Evolutionary conservation across 2,113 vertebrate species (phyloP).

Genomic region (Collichthys lucidus): DNA sequence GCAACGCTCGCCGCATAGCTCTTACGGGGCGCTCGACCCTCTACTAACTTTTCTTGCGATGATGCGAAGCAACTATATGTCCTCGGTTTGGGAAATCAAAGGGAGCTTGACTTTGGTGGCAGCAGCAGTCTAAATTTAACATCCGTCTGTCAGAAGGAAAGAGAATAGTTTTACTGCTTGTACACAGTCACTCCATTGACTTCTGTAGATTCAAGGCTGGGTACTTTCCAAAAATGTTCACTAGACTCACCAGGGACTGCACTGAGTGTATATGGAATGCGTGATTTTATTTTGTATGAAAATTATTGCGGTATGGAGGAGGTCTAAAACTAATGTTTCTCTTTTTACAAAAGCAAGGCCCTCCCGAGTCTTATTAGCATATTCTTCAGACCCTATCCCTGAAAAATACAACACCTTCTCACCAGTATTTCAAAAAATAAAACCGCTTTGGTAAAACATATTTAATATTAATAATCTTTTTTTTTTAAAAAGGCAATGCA

Average conservation of each 20-base stretch:
- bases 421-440: too few relatives aligned
- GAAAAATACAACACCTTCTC: too few relatives aligned
- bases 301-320: background rate
- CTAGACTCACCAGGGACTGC: background rate
- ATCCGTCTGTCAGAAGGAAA: conserved; percentile 69
- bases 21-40: conserved; percentile 5
- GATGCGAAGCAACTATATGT: conserved; percentile 58
- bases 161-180: conserved; percentile 74
- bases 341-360: background rate
- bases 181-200: conserved; percentile 74
- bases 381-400: background rate
- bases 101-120: conserved; percentile 62
- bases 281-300: background rate
- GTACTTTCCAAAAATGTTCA: conserved; percentile 1
- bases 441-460: too few relatives aligned
- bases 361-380: too few relatives aligned
- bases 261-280: background rate
- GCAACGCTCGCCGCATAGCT: conserved; percentile 24
- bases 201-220: background rate
- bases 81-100: conserved; percentile 71
- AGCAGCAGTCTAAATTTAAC: conserved; percentile 78
- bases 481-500: too few relatives aligned
- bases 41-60: conserved; percentile 44
- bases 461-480: too few relatives aligned
- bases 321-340: background rate